phyloP scores from a whole-genome alignment of 2,888 invertebrate genomes.

The Cosmia pyralina region DNA sequence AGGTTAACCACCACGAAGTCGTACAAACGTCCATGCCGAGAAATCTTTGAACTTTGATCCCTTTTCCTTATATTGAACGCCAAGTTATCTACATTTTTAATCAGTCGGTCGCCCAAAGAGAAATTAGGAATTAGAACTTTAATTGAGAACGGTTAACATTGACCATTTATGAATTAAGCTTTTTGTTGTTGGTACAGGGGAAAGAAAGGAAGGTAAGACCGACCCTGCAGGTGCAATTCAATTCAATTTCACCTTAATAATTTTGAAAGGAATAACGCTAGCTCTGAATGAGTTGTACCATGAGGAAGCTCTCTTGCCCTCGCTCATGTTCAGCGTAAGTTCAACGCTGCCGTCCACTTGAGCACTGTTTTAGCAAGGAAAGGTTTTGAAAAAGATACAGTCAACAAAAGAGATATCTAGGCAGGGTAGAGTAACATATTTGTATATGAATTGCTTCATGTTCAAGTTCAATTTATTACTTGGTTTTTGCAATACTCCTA shows the following conservation, averaged over 20 bases:
- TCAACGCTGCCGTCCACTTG: background rate
- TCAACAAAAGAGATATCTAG: no score
- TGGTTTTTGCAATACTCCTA: no score
- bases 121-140: constrained; percentile 7
- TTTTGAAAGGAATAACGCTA: background rate
- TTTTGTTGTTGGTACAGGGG: background rate
- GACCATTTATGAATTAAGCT: background rate
- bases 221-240: background rate
- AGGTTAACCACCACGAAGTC: constrained; percentile 13
- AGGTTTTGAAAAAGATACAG: background rate
- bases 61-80: constrained; percentile 23
- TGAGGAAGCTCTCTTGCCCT: background rate
- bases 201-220: background rate
- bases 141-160: background rate
- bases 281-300: background rate
- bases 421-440: no score
- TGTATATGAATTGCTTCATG: no score
- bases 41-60: constrained; percentile 47
- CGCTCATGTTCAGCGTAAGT: background rate
- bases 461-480: no score
- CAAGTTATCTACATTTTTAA: constrained; percentile 44
- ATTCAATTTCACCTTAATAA: background rate
- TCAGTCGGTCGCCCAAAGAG: constrained; percentile 22
- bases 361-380: background rate
- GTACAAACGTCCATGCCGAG: constrained; percentile 14